Evolutionary conservation across 2,797 vertebrate genomes (phyloP).

Genomic region (Sebastes umbrosus): DNA sequence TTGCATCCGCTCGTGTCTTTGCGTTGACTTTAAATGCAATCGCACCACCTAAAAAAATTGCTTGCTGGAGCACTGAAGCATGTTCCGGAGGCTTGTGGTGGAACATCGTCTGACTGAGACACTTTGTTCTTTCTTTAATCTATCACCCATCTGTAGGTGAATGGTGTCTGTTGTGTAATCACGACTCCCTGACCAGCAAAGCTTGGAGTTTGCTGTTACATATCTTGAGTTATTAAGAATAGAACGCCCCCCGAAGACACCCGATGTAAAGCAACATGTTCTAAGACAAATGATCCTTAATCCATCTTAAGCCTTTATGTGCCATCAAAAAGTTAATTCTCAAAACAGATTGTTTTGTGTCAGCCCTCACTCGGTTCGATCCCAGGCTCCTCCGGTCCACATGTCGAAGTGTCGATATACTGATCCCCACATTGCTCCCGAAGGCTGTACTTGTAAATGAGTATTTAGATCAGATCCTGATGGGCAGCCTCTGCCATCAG

Average conservation of each 20-base stretch:
- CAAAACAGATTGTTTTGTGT: background rate
- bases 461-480: no score
- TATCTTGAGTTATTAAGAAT: background rate
- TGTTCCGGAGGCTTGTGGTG: background rate
- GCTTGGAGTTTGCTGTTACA: background rate
- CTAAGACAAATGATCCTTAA: background rate
- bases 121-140: background rate
- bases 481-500: no score
- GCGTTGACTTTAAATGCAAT: background rate
- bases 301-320: background rate
- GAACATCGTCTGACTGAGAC: background rate
- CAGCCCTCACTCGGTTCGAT: no score
- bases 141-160: background rate
- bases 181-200: background rate
- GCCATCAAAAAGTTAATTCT: background rate
- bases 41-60: background rate
- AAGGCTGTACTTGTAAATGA: no score
- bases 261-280: conserved; percentile 19
- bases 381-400: no score
- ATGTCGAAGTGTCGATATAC: no score
- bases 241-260: background rate
- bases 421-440: no score
- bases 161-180: background rate
- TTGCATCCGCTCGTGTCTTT: background rate
- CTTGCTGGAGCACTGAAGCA: background rate